Base-by-base conservation (phyloP, 1,140 invertebrate genomes). In the Metopolophium dirhodum region DNA sequence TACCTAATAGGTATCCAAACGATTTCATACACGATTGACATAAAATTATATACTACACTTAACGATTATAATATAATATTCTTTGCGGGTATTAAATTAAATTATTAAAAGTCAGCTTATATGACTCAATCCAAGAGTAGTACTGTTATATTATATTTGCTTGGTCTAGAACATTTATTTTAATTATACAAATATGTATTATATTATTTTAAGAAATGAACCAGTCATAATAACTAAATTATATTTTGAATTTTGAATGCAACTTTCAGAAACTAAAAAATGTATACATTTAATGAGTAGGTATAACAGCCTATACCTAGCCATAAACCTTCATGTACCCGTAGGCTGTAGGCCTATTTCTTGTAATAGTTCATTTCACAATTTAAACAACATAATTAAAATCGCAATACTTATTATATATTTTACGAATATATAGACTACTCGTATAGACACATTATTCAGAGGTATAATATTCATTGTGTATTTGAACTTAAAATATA, bases 361-460 rank as follows among this genome's bases (percentile, higher is more conserved):
- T 85, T 85, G 9, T 85, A 41, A 85, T 85, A 41, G 41, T 45
- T 41, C 18, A 85, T 85, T 85, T 85, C 83, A 85, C 83, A 85
- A 85, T 45, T 41, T 45, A 45, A 85, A 85, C 41, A 85, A 4
- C 9, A 45, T 41, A 41, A 85, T 41, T 85, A 45, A 41, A 85
- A 85, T 30, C 9, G 37, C 9, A 45, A 85, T 41, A 45, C 22
- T 41, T 23, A 22, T 35, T 41, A 41, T 41, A 41, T 41, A 41
- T 41, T 41, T 2, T 41, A 41, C 47, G 18, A 8, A 77, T 77
- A 37, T 37, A 49, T 49, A 47, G 47, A 47, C 2, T 20, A 9
- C 20, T 41, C 22, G 2, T 37, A 45, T 45, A 45, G 41, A 9
- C 22, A 83, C 35, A 23, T 37, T 41, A 83, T 41, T 37, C 37